Conservation (phyloP, 2,113 vertebrate species). For the Atherinomorus stipes region DNA sequence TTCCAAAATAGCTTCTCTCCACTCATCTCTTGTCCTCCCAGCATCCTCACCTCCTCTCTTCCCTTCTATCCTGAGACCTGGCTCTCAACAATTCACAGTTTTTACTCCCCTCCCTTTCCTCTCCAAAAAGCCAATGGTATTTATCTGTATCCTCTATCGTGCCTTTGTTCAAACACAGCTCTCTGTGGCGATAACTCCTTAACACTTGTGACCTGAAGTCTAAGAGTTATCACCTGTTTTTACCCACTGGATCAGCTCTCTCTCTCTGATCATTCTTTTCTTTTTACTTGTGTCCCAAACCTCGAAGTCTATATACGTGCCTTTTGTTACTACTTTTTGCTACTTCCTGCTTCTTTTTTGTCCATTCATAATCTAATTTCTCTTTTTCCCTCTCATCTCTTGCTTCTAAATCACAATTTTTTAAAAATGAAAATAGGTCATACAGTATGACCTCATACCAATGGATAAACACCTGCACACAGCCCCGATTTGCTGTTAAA, state of each 20-base stretch:
- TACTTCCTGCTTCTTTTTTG: too few species aligned
- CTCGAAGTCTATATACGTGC: neutral
- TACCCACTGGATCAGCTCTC: neutral
- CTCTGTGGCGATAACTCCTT: neutral
- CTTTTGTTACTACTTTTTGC: too few species aligned
- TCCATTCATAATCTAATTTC: neutral
- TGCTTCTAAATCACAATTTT: neutral
- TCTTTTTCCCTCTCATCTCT: neutral
- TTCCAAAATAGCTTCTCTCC: constrained; percentile 87
- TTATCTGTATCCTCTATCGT: neutral
- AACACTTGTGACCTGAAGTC: constrained; percentile 11
- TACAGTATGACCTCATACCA: too few species aligned
- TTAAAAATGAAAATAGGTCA: neutral
- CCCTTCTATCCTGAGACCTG: constrained; percentile 53
- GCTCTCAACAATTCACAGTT: constrained; percentile 27
- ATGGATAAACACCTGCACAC: neutral
- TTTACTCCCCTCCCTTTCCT: constrained; percentile 5
- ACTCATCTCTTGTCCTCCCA: constrained; percentile 61
- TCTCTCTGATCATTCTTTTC: constrained; percentile 4
- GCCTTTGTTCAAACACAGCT: neutral
- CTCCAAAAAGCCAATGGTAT: neutral
- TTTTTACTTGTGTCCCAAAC: neutral
- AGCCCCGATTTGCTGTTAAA: neutral
- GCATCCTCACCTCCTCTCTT: constrained; percentile 55
- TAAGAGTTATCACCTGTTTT: neutral